A percentile compares a stretch with the other conserved stretches of the same genome.
Conservation (phyloP, 2,113 vertebrate species). For the Xenus cinereus region DNA sequence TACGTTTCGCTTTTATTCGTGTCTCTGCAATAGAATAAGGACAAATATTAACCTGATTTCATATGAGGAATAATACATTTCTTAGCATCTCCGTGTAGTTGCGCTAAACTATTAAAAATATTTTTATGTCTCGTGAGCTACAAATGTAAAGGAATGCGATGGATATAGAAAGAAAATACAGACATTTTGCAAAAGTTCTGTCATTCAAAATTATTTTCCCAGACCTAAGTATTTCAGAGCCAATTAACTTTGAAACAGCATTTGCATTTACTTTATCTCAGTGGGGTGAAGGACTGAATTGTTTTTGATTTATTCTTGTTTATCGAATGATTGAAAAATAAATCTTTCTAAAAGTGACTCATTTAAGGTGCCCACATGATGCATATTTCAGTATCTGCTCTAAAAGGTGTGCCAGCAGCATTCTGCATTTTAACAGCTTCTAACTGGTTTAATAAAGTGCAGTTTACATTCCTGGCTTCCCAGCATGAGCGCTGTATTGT, state of each 20-base stretch:
- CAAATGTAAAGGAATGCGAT: neutral
- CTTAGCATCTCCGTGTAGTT: neutral
- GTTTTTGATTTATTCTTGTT: slow-evolving; percentile 48
- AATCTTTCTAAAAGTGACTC: neutral
- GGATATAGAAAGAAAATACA: neutral
- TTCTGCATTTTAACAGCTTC: slow-evolving; percentile 36
- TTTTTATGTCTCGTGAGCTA: neutral
- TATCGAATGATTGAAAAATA: slow-evolving; percentile 35
- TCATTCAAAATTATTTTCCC: slow-evolving; percentile 15
- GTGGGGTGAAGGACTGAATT: slow-evolving; percentile 33
- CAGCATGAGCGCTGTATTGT: slow-evolving; percentile 30
- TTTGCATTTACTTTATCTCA: slow-evolving; percentile 44
- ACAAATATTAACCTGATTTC: neutral
- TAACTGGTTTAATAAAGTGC: slow-evolving; percentile 46
- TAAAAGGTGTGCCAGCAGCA: slow-evolving; percentile 51
- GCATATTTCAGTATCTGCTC: slow-evolving; percentile 25
- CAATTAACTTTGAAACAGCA: slow-evolving; percentile 24
- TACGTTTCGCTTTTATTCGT: neutral
- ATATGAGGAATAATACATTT: neutral
- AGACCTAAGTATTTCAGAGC: neutral
- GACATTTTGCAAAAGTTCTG: neutral
- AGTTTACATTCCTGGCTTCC: slow-evolving; percentile 36
- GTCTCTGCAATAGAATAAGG: neutral
- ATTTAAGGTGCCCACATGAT: slow-evolving; percentile 16
- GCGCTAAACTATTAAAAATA: neutral